Evolutionary conservation across 1,140 invertebrate species (phyloP).

Genomic region (Chrysopa pallens): DNA sequence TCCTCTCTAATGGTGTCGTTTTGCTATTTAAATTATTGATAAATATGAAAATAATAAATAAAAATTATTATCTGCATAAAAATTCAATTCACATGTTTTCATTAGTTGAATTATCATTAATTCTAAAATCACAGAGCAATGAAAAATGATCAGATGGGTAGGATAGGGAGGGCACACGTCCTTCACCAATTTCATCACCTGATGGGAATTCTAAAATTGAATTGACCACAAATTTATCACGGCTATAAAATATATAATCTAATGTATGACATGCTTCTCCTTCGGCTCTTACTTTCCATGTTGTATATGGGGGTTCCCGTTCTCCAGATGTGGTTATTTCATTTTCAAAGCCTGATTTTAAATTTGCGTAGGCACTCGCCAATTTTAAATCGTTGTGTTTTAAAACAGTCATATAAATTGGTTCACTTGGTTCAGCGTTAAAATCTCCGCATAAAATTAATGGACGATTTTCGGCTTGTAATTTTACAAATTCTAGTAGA

Average conservation of each 20-base stretch:
- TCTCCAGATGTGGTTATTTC: constrained; percentile 13
- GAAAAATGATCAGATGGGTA: constrained; percentile 73
- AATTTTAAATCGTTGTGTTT: constrained; percentile 24
- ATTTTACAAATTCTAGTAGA: constrained; percentile 38
- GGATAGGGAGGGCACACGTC: constrained; percentile 42
- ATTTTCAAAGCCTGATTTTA: constrained; percentile 7
- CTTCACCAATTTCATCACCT: constrained; percentile 43
- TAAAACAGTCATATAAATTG: constrained; percentile 43
- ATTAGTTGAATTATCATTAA: neutral
- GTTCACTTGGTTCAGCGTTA: constrained; percentile 58
- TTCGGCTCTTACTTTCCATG: constrained; percentile 59
- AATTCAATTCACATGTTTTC: too few species aligned
- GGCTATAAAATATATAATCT: constrained; percentile 60
- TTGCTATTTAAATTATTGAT: too few species aligned
- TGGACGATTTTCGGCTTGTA: constrained; percentile 31
- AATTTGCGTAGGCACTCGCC: constrained; percentile 29
- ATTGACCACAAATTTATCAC: constrained; percentile 33
- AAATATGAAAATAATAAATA: too few species aligned
- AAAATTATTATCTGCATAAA: too few species aligned
- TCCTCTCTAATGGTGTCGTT: too few species aligned
- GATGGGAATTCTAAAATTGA: constrained; percentile 43
- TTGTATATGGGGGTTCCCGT: constrained; percentile 53
- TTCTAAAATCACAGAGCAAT: constrained; percentile 44
- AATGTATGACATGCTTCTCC: constrained; percentile 57
- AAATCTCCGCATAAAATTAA: constrained; percentile 59